phyloP scores from a whole-genome alignment of 2,888 invertebrate genomes.

The Choreutis nemorana region DNA sequence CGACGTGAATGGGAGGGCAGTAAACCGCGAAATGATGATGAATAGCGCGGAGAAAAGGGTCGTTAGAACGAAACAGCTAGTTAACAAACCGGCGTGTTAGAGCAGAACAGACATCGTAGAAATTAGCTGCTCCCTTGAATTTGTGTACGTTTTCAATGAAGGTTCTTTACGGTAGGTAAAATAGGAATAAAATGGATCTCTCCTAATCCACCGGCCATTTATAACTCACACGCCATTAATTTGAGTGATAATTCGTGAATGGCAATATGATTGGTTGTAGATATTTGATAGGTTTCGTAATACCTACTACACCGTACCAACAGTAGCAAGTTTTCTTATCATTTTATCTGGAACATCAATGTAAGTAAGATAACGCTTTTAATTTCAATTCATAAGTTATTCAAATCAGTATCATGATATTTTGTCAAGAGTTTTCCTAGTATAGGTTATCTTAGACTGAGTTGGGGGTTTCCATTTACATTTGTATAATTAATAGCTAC shows the following conservation, averaged over 20 bases:
- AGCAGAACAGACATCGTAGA: conserved; percentile 37
- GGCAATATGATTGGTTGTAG: conserved; percentile 51
- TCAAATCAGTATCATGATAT: too few species aligned
- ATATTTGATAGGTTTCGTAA: too few species aligned
- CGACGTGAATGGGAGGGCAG: conserved; percentile 56
- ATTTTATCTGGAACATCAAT: too few species aligned
- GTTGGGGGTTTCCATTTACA: too few species aligned
- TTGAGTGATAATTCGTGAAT: conserved; percentile 60
- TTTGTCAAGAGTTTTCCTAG: too few species aligned
- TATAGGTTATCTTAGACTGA: too few species aligned
- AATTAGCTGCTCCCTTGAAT: conserved; percentile 62
- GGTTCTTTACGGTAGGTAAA: conserved; percentile 63
- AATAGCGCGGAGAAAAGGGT: conserved; percentile 54
- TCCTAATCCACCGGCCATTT: conserved; percentile 62
- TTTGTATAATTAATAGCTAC: too few species aligned
- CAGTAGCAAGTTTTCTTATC: too few species aligned
- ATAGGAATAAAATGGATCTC: conserved; percentile 63
- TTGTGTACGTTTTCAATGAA: conserved; percentile 66
- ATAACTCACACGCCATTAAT: conserved; percentile 66
- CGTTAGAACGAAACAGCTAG: conserved; percentile 32
- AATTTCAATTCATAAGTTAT: too few species aligned
- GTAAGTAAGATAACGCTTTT: too few species aligned
- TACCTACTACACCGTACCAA: too few species aligned
- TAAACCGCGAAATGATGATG: conserved; percentile 67
- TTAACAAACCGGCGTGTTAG: conserved; percentile 17